phyloP scores from a whole-genome alignment of 23 tunicate genomes.

The Botrylloides violaceus region DNA sequence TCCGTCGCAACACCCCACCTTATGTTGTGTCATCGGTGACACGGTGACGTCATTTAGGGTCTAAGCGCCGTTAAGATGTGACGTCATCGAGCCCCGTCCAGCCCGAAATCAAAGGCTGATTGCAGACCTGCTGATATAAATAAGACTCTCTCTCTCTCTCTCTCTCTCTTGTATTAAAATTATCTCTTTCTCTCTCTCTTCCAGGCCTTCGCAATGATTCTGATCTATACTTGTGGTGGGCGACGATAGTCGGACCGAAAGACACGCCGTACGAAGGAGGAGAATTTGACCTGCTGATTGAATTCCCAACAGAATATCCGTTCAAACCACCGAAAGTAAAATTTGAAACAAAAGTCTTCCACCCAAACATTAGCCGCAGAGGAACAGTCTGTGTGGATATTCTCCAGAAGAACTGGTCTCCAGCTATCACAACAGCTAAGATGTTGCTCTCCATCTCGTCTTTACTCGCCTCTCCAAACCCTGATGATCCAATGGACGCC shows the following conservation, averaged over 20 bases:
- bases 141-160: no score
- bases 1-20: no score
- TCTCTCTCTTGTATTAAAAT: no score
- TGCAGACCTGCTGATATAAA: no score
- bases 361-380: slow-evolving; percentile 26
- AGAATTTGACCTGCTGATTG: slow-evolving; percentile 3
- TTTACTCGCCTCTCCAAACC: slow-evolving; percentile 26
- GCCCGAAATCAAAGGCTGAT: no score
- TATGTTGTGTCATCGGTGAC: no score
- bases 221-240: slow-evolving; percentile 27
- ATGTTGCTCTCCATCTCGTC: slow-evolving; percentile 29
- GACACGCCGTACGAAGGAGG: slow-evolving; percentile 31
- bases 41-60: no score
- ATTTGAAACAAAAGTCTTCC: slow-evolving; percentile 26
- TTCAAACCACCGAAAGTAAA: slow-evolving; percentile 37
- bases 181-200: no score
- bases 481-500: slow-evolving; percentile 28
- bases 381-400: slow-evolving; percentile 37
- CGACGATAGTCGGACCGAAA: slow-evolving; percentile 21
- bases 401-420: slow-evolving; percentile 32
- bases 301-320: slow-evolving; percentile 38
- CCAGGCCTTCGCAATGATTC: no score
- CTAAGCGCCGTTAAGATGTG: no score
- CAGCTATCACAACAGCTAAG: slow-evolving; percentile 27
- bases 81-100: no score